Evolutionary conservation across 1,140 invertebrate species (phyloP).

Genomic region (Achatina immaculata): DNA sequence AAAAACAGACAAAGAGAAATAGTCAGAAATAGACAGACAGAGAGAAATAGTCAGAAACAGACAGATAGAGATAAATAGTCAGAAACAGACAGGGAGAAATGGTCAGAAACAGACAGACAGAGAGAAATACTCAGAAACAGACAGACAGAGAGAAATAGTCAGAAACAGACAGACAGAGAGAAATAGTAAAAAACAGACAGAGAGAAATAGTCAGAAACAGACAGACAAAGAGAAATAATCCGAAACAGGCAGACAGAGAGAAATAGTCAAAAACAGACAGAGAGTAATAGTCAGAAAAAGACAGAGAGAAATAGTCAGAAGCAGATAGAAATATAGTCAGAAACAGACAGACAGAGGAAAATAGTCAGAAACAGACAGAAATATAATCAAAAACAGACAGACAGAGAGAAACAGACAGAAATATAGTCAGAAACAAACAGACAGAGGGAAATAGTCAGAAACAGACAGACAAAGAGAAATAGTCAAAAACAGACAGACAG

Average conservation of each 20-base stretch:
- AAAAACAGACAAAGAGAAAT: constrained; percentile 1
- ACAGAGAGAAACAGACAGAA: constrained; percentile 3
- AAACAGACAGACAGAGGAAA: neutral
- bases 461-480: neutral
- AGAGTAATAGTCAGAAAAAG: neutral
- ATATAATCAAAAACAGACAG: neutral
- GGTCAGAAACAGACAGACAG: neutral
- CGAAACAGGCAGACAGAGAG: neutral
- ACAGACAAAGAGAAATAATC: neutral
- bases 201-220: neutral
- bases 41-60: constrained; percentile 3
- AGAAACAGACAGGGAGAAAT: constrained; percentile 14
- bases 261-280: neutral
- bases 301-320: neutral
- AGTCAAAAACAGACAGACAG: neutral
- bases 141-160: neutral
- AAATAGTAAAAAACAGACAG: neutral
- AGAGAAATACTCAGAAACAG: neutral
- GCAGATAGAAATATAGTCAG: neutral
- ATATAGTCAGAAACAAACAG: neutral
- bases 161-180: neutral
- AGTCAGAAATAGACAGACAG: constrained; percentile 15
- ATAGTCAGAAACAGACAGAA: neutral
- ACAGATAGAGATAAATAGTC: neutral
- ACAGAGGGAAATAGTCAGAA: neutral